A percentile compares a stretch with the other conserved stretches of the same genome.
Conservation (phyloP, 2,113 vertebrate genomes). For the Takifugu bimaculatus region DNA sequence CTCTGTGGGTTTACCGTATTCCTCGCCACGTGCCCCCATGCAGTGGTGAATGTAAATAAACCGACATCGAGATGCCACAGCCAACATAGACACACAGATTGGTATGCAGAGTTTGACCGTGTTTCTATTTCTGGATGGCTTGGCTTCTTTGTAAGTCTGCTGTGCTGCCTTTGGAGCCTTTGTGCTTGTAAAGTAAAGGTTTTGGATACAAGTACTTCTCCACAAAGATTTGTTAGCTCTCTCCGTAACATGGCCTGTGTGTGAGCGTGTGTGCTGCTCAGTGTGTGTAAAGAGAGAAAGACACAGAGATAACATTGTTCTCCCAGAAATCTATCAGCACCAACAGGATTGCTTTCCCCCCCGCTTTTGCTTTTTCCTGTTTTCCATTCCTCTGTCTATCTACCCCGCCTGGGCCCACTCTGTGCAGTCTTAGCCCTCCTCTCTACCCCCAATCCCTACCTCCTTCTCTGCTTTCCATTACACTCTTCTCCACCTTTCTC, state of each 20-base stretch:
- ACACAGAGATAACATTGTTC: slow-evolving; percentile 70
- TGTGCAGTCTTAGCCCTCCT: slow-evolving; percentile 1
- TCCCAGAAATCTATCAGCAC: slow-evolving; percentile 67
- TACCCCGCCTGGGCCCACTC: slow-evolving; percentile 29
- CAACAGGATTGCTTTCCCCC: slow-evolving; percentile 64
- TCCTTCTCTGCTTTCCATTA: slow-evolving; percentile 30
- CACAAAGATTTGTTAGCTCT: slow-evolving; percentile 62
- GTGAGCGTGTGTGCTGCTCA: slow-evolving; percentile 4
- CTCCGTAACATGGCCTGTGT: slow-evolving; percentile 47
- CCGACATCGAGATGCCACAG: slow-evolving; percentile 16
- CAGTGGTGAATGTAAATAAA: slow-evolving; percentile 56
- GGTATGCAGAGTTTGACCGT: slow-evolving; percentile 44
- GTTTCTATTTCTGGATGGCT: slow-evolving; percentile 52
- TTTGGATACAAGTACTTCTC: slow-evolving; percentile 56
- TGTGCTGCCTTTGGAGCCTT: slow-evolving; percentile 24
- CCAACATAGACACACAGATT: slow-evolving; percentile 15
- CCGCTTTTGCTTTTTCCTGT: slow-evolving; percentile 43
- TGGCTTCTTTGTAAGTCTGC: slow-evolving; percentile 46
- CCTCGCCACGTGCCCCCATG: slow-evolving; percentile 30
- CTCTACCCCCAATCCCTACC: neutral
- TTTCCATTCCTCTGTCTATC: slow-evolving; percentile 61
- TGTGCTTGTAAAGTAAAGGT: slow-evolving; percentile 58
- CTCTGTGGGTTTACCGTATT: slow-evolving; percentile 34
- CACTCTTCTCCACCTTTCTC: slow-evolving; percentile 27
- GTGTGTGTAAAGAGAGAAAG: slow-evolving; percentile 24